phyloP scores from a whole-genome alignment of 2,888 invertebrate species.

The Pristionchus japonicus region DNA sequence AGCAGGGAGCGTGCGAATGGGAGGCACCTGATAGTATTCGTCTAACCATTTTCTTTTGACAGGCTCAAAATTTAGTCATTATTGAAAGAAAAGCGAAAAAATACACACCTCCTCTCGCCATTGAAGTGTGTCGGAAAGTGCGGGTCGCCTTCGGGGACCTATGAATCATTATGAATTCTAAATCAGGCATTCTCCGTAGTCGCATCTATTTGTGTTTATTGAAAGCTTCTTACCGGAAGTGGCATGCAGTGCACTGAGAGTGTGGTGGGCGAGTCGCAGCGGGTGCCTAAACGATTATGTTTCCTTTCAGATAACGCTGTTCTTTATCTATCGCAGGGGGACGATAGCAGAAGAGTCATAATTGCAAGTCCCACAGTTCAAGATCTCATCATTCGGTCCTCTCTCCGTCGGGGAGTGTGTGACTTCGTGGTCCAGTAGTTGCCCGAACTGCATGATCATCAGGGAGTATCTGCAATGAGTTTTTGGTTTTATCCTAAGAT shows the following conservation, averaged over 20 bases:
- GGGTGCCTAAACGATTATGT: conserved; percentile 49
- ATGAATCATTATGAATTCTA: neutral
- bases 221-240: conserved; percentile 80
- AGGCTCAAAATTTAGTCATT: conserved; percentile 81
- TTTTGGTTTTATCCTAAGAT: neutral
- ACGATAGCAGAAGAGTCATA: too few species aligned
- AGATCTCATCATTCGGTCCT: conserved; percentile 66
- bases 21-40: conserved; percentile 82
- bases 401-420: conserved; percentile 70
- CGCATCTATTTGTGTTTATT: neutral
- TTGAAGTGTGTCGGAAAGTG: conserved; percentile 80
- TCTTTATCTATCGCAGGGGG: too few species aligned
- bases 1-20: conserved; percentile 94
- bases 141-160: conserved; percentile 88
- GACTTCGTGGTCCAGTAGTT: conserved; percentile 74
- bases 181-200: too few species aligned
- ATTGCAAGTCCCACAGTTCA: conserved; percentile 73
- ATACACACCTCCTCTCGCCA: conserved; percentile 25
- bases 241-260: conserved; percentile 95
- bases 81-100: conserved; percentile 78
- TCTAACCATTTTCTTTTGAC: neutral
- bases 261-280: conserved; percentile 87
- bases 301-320: too few species aligned
- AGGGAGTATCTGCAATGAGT: conserved; percentile 25
- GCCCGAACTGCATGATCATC: conserved; percentile 72